Percentiles rank a stretch among this genome's conserved stretches.
Evolutionary conservation across 2,888 invertebrate genomes (phyloP).

Genomic region (Salpingus planirostris): DNA sequence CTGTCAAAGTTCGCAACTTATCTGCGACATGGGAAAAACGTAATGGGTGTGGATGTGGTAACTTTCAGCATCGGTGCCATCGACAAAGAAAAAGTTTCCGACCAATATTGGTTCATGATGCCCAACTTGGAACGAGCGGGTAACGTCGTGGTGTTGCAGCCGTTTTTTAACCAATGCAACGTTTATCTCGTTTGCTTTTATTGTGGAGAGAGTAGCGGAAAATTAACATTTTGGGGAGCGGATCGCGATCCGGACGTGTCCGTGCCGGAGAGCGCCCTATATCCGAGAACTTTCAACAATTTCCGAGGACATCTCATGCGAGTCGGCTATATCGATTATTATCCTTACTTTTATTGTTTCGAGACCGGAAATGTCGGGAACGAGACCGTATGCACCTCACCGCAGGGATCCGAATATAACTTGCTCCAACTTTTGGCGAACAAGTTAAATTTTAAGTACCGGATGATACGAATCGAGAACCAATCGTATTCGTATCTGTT

Average conservation of each 20-base stretch:
- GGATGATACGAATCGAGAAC: not conserved
- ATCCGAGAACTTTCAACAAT: conserved; percentile 1
- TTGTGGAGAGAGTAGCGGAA: not conserved
- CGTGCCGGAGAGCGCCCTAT: not conserved
- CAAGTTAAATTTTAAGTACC: conserved; percentile 4
- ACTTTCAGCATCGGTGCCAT: not conserved
- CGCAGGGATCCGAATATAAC: conserved; percentile 3
- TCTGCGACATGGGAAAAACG: not conserved
- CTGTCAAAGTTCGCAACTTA: not conserved
- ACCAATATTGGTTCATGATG: no score
- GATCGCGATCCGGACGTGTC: not conserved
- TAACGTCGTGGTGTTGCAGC: no score
- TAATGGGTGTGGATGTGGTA: not conserved
- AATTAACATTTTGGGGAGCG: not conserved
- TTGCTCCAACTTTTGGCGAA: not conserved
- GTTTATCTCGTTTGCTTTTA: conserved; percentile 3
- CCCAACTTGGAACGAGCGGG: not conserved
- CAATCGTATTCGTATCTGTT: not conserved
- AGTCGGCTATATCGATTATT: conserved; percentile 5
- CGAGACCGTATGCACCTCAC: conserved; percentile 1
- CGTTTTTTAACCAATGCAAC: not conserved
- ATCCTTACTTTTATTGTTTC: conserved; percentile 5
- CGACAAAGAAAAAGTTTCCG: no score
- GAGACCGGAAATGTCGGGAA: conserved; percentile 2
- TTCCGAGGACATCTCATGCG: conserved; percentile 2